Conservation (phyloP, 1,140 invertebrate species). For the Aphis gossypii region DNA sequence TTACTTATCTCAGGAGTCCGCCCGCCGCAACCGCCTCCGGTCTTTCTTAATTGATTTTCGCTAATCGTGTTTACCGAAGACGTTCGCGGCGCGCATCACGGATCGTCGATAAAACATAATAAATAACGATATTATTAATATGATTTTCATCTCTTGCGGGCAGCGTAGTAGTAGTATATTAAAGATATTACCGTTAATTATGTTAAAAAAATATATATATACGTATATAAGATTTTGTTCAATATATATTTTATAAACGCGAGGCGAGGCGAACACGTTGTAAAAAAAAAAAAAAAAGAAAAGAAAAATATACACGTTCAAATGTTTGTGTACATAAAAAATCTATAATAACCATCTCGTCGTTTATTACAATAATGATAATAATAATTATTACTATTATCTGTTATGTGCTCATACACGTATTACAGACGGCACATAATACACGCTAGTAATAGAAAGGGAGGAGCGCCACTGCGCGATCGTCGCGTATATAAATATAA, state of each 20-base stretch:
- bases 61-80: conserved; percentile 24
- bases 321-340: conserved; percentile 14
- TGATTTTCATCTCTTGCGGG: neutral
- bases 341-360: conserved; percentile 5
- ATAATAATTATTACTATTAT: neutral
- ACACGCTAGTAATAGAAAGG: neutral
- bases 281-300: neutral
- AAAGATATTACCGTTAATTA: too few species aligned
- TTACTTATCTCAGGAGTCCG: neutral
- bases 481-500: neutral
- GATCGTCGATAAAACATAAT: conserved; percentile 19
- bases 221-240: neutral
- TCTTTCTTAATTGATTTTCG: conserved; percentile 37
- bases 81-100: neutral
- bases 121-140: neutral
- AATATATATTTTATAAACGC: neutral
- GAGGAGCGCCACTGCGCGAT: neutral
- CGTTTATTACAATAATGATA: neutral
- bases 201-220: neutral
- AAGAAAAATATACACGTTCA: neutral
- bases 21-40: neutral
- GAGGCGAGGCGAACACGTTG: neutral
- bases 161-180: neutral
- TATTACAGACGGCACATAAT: neutral
- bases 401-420: neutral